Conservation (phyloP, 1,140 invertebrate genomes). For the Lucilia cuprina region DNA sequence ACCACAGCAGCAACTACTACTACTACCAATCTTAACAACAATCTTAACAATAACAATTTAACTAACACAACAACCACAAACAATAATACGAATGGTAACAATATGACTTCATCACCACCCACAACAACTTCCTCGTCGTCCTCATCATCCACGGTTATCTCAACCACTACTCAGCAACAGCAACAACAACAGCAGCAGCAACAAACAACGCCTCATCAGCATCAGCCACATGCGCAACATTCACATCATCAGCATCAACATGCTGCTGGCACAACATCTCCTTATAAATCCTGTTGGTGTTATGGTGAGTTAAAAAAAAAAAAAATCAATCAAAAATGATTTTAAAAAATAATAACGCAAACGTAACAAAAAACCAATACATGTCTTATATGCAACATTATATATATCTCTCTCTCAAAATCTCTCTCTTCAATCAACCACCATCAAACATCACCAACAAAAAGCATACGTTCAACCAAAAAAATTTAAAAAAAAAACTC, state of each 20-base stretch:
- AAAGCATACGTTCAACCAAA: neutral
- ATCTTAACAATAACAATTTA: neutral
- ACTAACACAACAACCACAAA: neutral
- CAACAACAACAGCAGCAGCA: conserved; percentile 37
- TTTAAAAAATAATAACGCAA: conserved; percentile 7
- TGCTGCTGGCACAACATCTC: conserved; percentile 39
- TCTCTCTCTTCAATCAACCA: conserved; percentile 6
- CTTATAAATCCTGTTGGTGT: conserved; percentile 60
- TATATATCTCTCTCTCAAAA: conserved; percentile 28
- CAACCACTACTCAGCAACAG: conserved; percentile 29
- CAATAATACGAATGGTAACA: neutral
- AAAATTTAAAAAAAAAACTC: neutral
- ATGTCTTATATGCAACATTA: conserved; percentile 5
- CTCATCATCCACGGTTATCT: neutral
- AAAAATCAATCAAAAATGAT: conserved; percentile 1
- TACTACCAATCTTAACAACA: neutral
- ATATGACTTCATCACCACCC: neutral
- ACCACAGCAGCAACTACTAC: neutral
- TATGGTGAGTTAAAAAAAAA: conserved; percentile 56
- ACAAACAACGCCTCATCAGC: neutral
- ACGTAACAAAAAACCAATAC: conserved; percentile 6
- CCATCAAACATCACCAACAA: conserved; percentile 20
- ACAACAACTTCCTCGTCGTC: neutral
- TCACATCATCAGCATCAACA: conserved; percentile 41
- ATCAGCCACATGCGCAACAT: neutral